These are phyloP conservation scores for Chinchilla lanigera DNA, from an alignment of 2,113 vertebrate genomes.

Conservation along the genomic window DNA sequence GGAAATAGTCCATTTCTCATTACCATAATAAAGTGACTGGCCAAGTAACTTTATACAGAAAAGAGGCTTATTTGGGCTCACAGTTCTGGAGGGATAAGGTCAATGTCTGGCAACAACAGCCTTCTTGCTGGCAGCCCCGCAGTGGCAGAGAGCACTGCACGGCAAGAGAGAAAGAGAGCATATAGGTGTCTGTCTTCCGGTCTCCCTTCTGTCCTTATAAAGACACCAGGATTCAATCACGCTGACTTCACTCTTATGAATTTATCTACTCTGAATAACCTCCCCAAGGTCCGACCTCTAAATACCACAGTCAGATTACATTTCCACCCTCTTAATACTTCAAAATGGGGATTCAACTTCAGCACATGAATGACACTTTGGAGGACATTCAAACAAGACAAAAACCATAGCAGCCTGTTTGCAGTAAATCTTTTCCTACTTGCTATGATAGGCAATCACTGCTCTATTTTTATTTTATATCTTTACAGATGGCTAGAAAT, in stretches of 20 bases:
- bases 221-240: background rate
- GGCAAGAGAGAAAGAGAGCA: background rate
- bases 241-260: background rate
- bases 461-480: background rate
- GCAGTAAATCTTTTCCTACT: background rate
- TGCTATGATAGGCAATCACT: background rate
- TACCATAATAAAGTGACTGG: background rate
- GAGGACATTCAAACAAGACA: background rate
- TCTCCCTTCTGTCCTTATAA: background rate
- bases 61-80: background rate
- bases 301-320: background rate
- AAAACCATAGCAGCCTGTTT: background rate
- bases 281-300: background rate
- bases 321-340: background rate
- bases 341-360: background rate
- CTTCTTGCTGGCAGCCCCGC: background rate
- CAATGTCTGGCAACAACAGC: too few relatives aligned
- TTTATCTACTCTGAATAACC: background rate
- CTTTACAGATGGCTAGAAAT: background rate
- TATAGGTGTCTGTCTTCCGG: background rate
- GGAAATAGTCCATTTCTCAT: background rate
- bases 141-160: background rate
- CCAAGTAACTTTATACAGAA: background rate
- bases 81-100: background rate
- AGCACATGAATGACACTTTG: background rate